A percentile compares a stretch with the other conserved stretches of the same genome.
phyloP scores from a whole-genome alignment of 2,888 invertebrate species.

The Oscheius sp. region DNA sequence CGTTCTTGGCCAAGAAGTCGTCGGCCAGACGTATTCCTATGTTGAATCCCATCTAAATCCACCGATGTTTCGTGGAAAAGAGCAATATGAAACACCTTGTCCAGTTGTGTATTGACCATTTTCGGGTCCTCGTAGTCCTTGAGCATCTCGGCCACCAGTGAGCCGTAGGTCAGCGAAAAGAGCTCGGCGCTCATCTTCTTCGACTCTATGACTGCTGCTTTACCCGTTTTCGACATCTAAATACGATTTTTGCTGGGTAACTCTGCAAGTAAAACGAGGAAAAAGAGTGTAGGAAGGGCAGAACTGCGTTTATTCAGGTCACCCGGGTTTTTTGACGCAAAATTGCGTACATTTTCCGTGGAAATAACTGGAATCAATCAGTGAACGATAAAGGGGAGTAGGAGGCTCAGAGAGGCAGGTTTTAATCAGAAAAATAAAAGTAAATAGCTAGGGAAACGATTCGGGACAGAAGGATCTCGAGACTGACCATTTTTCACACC shows the following conservation, averaged over 20 bases:
- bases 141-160: slow-evolving; percentile 93
- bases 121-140: slow-evolving; percentile 96
- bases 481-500: too few species aligned
- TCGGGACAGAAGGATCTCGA: too few species aligned
- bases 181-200: slow-evolving; percentile 79
- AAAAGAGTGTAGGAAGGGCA: too few species aligned
- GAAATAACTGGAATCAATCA: too few species aligned
- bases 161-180: slow-evolving; percentile 96
- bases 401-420: too few species aligned
- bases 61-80: background rate
- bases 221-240: slow-evolving; percentile 54
- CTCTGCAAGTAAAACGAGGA: slow-evolving; percentile 8
- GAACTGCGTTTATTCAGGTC: background rate
- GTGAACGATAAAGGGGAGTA: too few species aligned
- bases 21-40: slow-evolving; percentile 97
- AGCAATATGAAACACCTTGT: slow-evolving; percentile 74
- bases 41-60: slow-evolving; percentile 85
- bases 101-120: slow-evolving; percentile 95
- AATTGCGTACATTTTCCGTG: too few species aligned
- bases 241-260: background rate
- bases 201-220: slow-evolving; percentile 49
- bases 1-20: slow-evolving; percentile 90
- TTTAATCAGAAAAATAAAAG: too few species aligned
- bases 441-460: too few species aligned
- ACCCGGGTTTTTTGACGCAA: too few species aligned